Percentiles rank a stretch among this genome's conserved stretches.
These are phyloP conservation scores for Lepus timidus DNA, from an alignment of 2,113 vertebrate genomes.

Conservation along the genomic window DNA sequence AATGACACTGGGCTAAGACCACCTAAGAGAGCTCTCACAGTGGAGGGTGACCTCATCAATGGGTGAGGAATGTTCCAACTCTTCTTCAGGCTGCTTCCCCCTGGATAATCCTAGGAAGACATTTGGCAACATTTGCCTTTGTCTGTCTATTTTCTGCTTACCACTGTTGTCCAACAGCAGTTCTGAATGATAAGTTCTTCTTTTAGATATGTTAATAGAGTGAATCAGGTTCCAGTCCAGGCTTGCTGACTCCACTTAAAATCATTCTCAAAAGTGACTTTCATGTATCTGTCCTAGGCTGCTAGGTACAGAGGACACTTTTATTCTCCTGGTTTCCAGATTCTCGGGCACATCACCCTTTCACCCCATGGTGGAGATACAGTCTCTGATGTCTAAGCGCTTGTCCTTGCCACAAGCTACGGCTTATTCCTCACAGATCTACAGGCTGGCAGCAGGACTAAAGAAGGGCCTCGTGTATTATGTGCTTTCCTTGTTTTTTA, in stretches of 20 bases:
- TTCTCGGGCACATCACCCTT: not conserved
- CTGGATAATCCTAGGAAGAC: not conserved
- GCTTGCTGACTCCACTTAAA: slow-evolving; percentile 64
- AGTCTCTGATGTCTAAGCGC: slow-evolving; percentile 20
- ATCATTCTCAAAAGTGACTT: slow-evolving; percentile 70
- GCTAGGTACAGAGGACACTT: slow-evolving; percentile 2
- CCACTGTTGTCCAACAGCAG: not conserved
- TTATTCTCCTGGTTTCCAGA: slow-evolving; percentile 41
- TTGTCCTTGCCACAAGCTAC: not conserved
- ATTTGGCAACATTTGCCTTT: not conserved
- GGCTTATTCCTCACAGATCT: not conserved
- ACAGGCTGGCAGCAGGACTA: not conserved
- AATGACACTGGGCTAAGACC: not conserved
- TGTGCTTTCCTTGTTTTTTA: slow-evolving; percentile 33
- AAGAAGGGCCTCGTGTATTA: not conserved
- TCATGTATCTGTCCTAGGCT: slow-evolving; percentile 48
- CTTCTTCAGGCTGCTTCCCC: not conserved
- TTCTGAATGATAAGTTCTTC: slow-evolving; percentile 28
- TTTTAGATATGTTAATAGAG: slow-evolving; percentile 63
- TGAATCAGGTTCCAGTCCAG: slow-evolving; percentile 61
- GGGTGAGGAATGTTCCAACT: not conserved
- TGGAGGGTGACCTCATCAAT: not conserved
- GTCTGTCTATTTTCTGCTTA: slow-evolving; percentile 52
- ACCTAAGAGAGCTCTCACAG: not conserved
- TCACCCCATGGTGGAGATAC: not conserved